Percentiles rank a stretch among this genome's conserved stretches.
Evolutionary conservation across 2,888 invertebrate species (phyloP).

Genomic region (Trichacis sp.): DNA sequence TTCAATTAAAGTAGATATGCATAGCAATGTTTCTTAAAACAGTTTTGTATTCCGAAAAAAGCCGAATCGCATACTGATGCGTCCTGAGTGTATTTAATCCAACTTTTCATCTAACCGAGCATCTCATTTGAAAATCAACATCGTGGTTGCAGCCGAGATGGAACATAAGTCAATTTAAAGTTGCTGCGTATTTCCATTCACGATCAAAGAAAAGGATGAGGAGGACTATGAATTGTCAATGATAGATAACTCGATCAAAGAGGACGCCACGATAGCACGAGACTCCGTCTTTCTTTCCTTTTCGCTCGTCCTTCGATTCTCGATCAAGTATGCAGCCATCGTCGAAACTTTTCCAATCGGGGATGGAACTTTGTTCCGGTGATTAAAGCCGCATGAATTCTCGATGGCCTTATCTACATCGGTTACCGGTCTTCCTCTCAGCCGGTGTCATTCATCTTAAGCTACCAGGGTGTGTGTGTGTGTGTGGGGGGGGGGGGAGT

Average conservation of each 20-base stretch:
- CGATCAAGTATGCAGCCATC: conserved; percentile 64
- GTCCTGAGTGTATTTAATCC: conserved; percentile 13
- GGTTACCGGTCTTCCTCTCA: conserved; percentile 40
- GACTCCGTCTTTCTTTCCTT: conserved; percentile 15
- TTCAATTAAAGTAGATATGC: neutral
- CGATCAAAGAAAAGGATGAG: conserved; percentile 27
- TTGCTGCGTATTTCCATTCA: conserved; percentile 53
- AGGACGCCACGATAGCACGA: conserved; percentile 35
- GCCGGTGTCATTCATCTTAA: conserved; percentile 33
- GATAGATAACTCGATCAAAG: conserved; percentile 59
- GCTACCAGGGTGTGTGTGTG: conserved; percentile 5
- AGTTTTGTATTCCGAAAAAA: conserved; percentile 11
- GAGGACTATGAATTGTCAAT: conserved; percentile 55
- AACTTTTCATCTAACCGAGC: conserved; percentile 20
- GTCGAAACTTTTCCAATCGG: conserved; percentile 68
- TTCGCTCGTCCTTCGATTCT: conserved; percentile 32
- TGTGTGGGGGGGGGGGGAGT: too few relatives aligned
- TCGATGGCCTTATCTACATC: conserved; percentile 59
- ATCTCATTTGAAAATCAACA: conserved; percentile 21
- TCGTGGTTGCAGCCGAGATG: conserved; percentile 17
- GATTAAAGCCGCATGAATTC: conserved; percentile 67
- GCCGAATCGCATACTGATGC: conserved; percentile 10
- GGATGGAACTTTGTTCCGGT: conserved; percentile 66
- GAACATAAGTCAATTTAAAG: conserved; percentile 50
- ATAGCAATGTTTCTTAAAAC: conserved; percentile 2